Base-by-base conservation (phyloP, 2,113 vertebrate genomes). In the Recurvirostra avosetta region DNA sequence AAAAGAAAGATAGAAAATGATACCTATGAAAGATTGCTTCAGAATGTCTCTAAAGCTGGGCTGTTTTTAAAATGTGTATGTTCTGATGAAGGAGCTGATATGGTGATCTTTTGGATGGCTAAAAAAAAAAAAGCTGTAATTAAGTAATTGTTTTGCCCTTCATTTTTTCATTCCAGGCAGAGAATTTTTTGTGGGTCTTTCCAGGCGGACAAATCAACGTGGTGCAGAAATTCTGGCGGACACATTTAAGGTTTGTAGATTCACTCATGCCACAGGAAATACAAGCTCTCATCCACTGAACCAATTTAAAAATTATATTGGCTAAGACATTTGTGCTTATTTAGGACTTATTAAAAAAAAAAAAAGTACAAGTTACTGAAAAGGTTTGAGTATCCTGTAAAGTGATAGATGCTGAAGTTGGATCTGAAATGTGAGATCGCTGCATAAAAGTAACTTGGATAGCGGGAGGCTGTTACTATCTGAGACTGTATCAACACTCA, bases 151-250 rank as follows among this genome's bases (percentile, higher is more conserved):
- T 75, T 92, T 71, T 75, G 22, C 15, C 25, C 36, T 88, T 96
- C 40, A 17, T 96, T 96, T 95, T 81, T 93, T 96, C 12, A 62
- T 86, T 94, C 50, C 79, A 99, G 99, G 99, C 93, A 98, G 98
- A 97, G 99, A 99, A 98, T 99, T 99, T 97, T 99, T 99, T 50
- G 99, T 99, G 96, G 99, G 99, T 52, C 99, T 99, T 94, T 99
- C 99, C 81, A 99, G 99, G 96, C 97, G 99, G 94, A 99, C 99
- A 95, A 99, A 99, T 98, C 99, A 99, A 96, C 98, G 99, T 97
- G 99, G 99, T 97, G 99, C 99, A 50, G 99, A 99, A 98, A 99
- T 99, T 96, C 98, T 99, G 90, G 99, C 99, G 74, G 99, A 99
- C 96, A 98, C 98, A 22, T 99, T 99, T 97, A 99, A 99, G 99